phyloP scores from a whole-genome alignment of 2,888 invertebrate genomes.

The Xanthia icteritia region DNA sequence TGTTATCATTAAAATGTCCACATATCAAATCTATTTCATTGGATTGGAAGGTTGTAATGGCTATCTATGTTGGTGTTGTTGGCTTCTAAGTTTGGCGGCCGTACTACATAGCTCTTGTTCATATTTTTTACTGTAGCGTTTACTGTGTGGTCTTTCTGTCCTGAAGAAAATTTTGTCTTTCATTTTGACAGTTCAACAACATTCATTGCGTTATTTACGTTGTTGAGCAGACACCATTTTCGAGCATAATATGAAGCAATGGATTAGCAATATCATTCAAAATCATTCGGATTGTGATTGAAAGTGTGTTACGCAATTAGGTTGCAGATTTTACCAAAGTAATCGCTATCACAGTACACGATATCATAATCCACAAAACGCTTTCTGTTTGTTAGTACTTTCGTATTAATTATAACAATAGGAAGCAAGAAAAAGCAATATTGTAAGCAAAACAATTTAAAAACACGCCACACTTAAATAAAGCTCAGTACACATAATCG shows the following conservation, averaged over 20 bases:
- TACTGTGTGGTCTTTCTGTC: not conserved
- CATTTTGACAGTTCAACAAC: too few relatives aligned
- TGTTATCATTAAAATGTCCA: conserved; percentile 40
- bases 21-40: conserved; percentile 18
- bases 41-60: conserved; percentile 7
- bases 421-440: conserved; percentile 10
- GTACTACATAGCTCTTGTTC: not conserved
- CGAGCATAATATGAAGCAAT: too few relatives aligned
- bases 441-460: conserved; percentile 42
- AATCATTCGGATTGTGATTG: too few relatives aligned
- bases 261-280: too few relatives aligned
- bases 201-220: too few relatives aligned
- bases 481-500: conserved; percentile 68
- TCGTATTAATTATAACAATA: conserved; percentile 18
- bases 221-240: too few relatives aligned
- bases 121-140: not conserved
- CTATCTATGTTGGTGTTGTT: not conserved
- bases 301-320: too few relatives aligned
- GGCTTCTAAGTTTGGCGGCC: conserved; percentile 1
- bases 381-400: not conserved
- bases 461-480: conserved; percentile 63
- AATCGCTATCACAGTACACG: not conserved
- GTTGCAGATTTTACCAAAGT: not conserved
- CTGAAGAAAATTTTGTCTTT: not conserved
- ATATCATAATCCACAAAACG: not conserved